Base-by-base conservation (phyloP, 2,888 invertebrate genomes). In the Blastobasis lacticolella region DNA sequence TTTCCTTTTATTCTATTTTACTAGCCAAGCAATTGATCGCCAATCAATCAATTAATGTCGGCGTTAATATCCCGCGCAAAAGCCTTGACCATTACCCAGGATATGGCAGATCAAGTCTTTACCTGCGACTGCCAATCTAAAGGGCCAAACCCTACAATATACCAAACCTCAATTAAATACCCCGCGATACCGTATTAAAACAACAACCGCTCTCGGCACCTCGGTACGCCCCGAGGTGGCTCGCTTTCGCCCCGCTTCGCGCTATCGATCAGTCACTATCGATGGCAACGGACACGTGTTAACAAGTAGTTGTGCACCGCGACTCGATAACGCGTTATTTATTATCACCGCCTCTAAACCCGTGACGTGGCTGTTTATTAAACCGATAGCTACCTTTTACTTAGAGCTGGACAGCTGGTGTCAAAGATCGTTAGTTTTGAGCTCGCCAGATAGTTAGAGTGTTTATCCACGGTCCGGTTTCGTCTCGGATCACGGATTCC, bases 241-340 rank as follows among this genome's bases (percentile, higher is more conserved):
- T 41, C 38, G 49, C 54, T 54, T 46, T 48, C 53, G 51, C 49
- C 62, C 63, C 61, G 57, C 60, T 60, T 53, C 60, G 57, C 57
- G 63, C 67, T 62, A 72, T 72, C 74, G 71, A 73, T 75, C 75
- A 73, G 56, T 52, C 57, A 60, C 64, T 73, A 74, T 71, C 73
- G 73, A 71, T 64, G 57, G 58, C 49, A 56, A 46, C 49, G 46
- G 72, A 76, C 75, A 73, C 73, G 74, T 80, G 79, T 80, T 77
- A 75, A 78, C 80, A 76, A 70, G 71, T 64, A 65, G 71, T 63
- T 60, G 61, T 66, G 62, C 65, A 64, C 69, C 62, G 57, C 64
- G 63, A 56, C 56, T 61, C 63, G 73, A 75, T 75, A 77, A 73
- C 63, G 49, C 49, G 57, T 73, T 70, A 74, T 78, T 77, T 78